These are phyloP conservation scores for Callimorpha dominula DNA, from an alignment of 2,888 invertebrate species.

Conservation along the genomic window DNA sequence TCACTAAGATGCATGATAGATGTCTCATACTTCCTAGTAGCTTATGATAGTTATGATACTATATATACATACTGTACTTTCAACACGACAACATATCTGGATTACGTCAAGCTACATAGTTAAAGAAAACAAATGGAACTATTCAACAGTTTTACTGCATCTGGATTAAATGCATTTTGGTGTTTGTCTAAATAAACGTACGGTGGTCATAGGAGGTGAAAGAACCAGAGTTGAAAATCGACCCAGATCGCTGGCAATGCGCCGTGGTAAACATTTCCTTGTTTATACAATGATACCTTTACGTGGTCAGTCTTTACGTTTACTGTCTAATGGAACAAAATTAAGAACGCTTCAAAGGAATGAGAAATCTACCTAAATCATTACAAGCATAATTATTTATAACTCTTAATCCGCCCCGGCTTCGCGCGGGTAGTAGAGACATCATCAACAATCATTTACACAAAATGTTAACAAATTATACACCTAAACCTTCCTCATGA, in stretches of 20 bases:
- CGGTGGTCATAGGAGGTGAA: slow-evolving; percentile 65
- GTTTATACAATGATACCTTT: slow-evolving; percentile 63
- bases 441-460: too few species aligned
- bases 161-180: slow-evolving; percentile 38
- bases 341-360: slow-evolving; percentile 26
- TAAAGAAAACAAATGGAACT: slow-evolving; percentile 38
- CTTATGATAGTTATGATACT: slow-evolving; percentile 53
- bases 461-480: too few species aligned
- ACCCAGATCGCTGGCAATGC: slow-evolving; percentile 67
- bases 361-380: too few species aligned
- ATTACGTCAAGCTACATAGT: slow-evolving; percentile 18
- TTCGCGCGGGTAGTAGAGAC: too few species aligned
- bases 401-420: too few species aligned
- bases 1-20: slow-evolving; percentile 76
- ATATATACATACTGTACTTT: slow-evolving; percentile 57
- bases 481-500: too few species aligned
- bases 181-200: slow-evolving; percentile 18
- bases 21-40: slow-evolving; percentile 68
- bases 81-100: slow-evolving; percentile 45
- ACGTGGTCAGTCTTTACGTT: slow-evolving; percentile 43
- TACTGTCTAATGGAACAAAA: slow-evolving; percentile 42
- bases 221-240: slow-evolving; percentile 71
- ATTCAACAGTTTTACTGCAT: slow-evolving; percentile 36
- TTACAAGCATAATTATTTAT: too few species aligned
- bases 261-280: slow-evolving; percentile 63